Base-by-base conservation (phyloP, 2,797 vertebrate species). In the Coracias cyanogaster region DNA sequence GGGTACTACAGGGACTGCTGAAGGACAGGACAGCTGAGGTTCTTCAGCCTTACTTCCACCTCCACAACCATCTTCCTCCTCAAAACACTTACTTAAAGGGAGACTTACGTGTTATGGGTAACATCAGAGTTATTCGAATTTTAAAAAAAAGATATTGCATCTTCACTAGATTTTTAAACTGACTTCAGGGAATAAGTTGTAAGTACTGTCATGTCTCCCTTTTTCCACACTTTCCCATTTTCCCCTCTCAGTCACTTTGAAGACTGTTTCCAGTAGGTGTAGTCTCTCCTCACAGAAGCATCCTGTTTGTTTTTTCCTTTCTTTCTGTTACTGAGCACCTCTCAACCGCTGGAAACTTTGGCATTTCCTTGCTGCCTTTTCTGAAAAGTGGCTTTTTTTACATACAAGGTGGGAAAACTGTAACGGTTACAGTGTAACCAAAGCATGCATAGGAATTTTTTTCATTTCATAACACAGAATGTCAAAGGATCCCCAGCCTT, bases 401-500 rank as follows among this genome's bases (percentile, higher is more conserved):
- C 7, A 35, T 3, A 51, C 7, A 49, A 18, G 37, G n/a, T 15
- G 48, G 52, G 21, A 65, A 80, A 91, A 55, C 18, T 22, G n/a
- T 2, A n/a, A n/a, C n/a, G n/a, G n/a, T n/a, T n/a, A n/a, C n/a
- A n/a, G n/a, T n/a, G n/a, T n/a, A 11, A 69, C 29, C 45, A 22
- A 49, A 60, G 4, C 52, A 12, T 10, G 24, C 13, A 46, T 0
- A n/a, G 26, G 26, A 39, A 0, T 41, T 71, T 43, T 29, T 48
- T 67, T 61, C 2, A 22, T 51, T 72, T 65, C 7, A 3, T 52
- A 69, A 62, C 21, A 43, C 19, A 79, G 31, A 79, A 49, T 20
- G 64, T 1, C 37, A 43, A 19, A 39, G 28, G 28, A 91, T 54
- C 18, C 54, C 8, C 35, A 80, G 2, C 18, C 28, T 46, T 45